A percentile compares a stretch with the other conserved stretches of the same genome.
Conservation (phyloP, 2,888 invertebrate species). For the Andricus curvator region DNA sequence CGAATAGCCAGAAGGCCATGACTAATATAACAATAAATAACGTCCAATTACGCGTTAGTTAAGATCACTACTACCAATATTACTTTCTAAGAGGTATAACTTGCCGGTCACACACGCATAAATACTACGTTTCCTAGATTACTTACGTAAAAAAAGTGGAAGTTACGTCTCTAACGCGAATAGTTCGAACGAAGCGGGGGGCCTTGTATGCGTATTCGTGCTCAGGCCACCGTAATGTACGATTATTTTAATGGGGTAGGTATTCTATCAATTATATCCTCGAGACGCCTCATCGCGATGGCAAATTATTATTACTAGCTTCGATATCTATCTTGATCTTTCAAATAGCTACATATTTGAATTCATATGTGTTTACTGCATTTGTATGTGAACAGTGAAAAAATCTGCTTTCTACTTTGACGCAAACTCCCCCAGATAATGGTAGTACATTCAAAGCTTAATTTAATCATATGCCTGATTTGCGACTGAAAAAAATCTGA, state of each 20-base stretch:
- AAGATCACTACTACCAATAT: constrained; percentile 38
- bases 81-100: constrained; percentile 16
- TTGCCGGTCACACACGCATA: constrained; percentile 1
- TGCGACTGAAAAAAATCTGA: too few relatives aligned
- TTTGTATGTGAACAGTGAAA: background rate
- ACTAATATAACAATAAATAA: constrained; percentile 38
- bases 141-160: constrained; percentile 24
- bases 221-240: constrained; percentile 44
- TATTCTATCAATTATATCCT: constrained; percentile 48
- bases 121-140: constrained; percentile 38
- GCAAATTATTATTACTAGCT: constrained; percentile 46
- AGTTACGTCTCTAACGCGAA: constrained; percentile 31
- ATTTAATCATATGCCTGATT: background rate
- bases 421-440: constrained; percentile 11
- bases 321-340: constrained; percentile 14
- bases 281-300: constrained; percentile 26
- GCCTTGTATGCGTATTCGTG: constrained; percentile 30
- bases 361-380: background rate
- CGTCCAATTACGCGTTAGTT: constrained; percentile 35
- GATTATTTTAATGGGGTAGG: constrained; percentile 52
- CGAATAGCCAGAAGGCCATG: constrained; percentile 13
- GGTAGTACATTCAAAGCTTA: constrained; percentile 20
- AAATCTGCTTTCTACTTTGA: background rate
- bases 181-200: constrained; percentile 32
- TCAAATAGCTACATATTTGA: background rate